phyloP scores from a whole-genome alignment of 35 echinoderm and acorn worm species.

The Heliocidaris tuberculata region DNA sequence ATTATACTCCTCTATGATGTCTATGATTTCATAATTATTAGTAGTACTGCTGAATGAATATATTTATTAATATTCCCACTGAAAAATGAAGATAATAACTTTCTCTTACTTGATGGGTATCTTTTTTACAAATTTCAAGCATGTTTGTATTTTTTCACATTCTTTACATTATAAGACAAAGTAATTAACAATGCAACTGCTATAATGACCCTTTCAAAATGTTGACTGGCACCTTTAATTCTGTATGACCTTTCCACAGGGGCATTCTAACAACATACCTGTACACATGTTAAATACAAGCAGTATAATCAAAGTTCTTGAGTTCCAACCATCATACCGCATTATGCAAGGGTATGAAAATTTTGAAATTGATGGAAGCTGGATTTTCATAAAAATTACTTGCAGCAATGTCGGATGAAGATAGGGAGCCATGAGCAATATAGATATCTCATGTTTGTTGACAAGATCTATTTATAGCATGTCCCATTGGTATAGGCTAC shows the following conservation, averaged over 20 bases:
- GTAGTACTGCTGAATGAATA: too few relatives aligned
- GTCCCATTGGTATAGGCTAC: slow-evolving; percentile 20
- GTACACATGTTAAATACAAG: not conserved
- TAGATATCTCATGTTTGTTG: slow-evolving; percentile 2
- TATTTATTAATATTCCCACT: too few relatives aligned
- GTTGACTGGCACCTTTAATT: not conserved
- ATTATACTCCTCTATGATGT: too few relatives aligned
- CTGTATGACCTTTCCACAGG: not conserved
- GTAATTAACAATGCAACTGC: too few relatives aligned
- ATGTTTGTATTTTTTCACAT: too few relatives aligned
- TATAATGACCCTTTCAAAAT: not conserved
- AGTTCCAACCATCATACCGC: not conserved
- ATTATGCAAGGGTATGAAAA: not conserved
- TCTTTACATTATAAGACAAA: too few relatives aligned
- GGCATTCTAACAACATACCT: not conserved
- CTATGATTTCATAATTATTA: too few relatives aligned
- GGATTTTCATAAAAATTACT: not conserved
- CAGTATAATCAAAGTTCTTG: not conserved
- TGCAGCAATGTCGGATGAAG: not conserved
- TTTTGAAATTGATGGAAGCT: not conserved
- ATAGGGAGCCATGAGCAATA: not conserved
- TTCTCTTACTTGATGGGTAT: too few relatives aligned
- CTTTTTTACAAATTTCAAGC: too few relatives aligned
- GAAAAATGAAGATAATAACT: too few relatives aligned
- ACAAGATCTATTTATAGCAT: slow-evolving; percentile 46